phyloP scores from a whole-genome alignment of 2,797 vertebrate species.

The Tenualosa thibaudeaui region DNA sequence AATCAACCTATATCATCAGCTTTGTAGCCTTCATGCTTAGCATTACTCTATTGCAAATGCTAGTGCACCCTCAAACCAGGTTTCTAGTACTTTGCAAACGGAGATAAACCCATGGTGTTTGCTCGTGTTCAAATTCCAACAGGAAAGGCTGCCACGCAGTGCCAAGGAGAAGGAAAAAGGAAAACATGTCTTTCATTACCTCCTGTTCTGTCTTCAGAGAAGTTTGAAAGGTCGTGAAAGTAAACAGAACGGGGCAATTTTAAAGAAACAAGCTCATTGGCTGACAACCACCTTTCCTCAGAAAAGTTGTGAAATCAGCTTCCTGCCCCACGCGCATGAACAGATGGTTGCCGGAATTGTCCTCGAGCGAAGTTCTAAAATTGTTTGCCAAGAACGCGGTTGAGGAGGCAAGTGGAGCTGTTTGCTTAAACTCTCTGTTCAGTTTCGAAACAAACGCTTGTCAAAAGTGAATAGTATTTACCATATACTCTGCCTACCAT shows the following conservation, averaged over 20 bases:
- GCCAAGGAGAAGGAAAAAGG: constrained; percentile 41
- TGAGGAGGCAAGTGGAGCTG: constrained; percentile 41
- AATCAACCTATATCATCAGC: not conserved
- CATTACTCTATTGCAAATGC: not conserved
- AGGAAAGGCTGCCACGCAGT: constrained; percentile 31
- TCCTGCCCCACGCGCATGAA: constrained; percentile 69
- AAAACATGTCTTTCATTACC: constrained; percentile 64
- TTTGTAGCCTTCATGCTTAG: not conserved
- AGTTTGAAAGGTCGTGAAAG: constrained; percentile 49
- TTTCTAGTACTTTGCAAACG: not conserved
- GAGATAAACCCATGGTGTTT: not conserved
- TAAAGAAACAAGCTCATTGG: constrained; percentile 67
- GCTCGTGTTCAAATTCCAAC: constrained; percentile 36
- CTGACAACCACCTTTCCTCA: constrained; percentile 76
- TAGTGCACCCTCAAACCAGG: not conserved
- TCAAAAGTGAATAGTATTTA: not conserved
- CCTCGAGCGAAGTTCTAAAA: constrained; percentile 75
- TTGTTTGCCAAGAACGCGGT: constrained; percentile 69
- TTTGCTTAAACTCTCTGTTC: not conserved
- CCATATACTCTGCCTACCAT: not conserved
- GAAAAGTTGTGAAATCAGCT: constrained; percentile 74
- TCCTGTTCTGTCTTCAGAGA: constrained; percentile 57
- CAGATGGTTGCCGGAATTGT: constrained; percentile 84
- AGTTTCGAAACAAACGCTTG: not conserved
- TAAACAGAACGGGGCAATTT: constrained; percentile 62